A percentile compares a stretch with the other conserved stretches of the same genome.
Evolutionary conservation across 2,797 vertebrate genomes (phyloP).

Genomic region (Sebastes steindachneri): DNA sequence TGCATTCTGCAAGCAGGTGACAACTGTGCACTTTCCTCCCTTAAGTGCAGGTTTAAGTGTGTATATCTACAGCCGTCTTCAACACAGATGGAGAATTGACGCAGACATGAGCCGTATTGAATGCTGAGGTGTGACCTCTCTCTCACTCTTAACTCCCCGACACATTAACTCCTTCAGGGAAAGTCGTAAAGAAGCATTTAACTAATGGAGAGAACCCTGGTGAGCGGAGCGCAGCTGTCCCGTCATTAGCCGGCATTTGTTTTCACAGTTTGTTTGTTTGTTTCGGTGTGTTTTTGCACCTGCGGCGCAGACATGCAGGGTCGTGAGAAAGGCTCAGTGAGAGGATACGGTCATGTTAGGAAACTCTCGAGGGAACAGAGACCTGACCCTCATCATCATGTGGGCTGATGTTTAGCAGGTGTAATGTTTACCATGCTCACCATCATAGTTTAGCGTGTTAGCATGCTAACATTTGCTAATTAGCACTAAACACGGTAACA

Average conservation of each 20-base stretch:
- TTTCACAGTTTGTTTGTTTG: constrained; percentile 75
- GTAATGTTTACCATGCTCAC: neutral
- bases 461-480: neutral
- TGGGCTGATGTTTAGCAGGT: neutral
- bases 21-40: neutral
- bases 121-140: constrained; percentile 33
- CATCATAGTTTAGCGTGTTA: neutral
- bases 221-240: constrained; percentile 70
- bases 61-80: neutral
- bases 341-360: constrained; percentile 6
- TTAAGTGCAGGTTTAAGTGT: neutral
- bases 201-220: constrained; percentile 58
- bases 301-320: constrained; percentile 51
- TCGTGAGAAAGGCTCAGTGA: constrained; percentile 61
- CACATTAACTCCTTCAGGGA: constrained; percentile 52
- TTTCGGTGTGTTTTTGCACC: constrained; percentile 74
- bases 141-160: constrained; percentile 6
- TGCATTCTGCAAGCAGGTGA: neutral
- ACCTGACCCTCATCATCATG: neutral
- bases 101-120: constrained; percentile 13
- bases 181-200: constrained; percentile 63
- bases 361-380: constrained; percentile 12
- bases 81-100: constrained; percentile 43
- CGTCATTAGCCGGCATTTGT: constrained; percentile 66
- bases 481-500: neutral